Evolutionary conservation across 2,113 vertebrate species (phyloP), one percentile per base, ranked within the genome.

Genomic region (Polypterus bichir): DNA sequence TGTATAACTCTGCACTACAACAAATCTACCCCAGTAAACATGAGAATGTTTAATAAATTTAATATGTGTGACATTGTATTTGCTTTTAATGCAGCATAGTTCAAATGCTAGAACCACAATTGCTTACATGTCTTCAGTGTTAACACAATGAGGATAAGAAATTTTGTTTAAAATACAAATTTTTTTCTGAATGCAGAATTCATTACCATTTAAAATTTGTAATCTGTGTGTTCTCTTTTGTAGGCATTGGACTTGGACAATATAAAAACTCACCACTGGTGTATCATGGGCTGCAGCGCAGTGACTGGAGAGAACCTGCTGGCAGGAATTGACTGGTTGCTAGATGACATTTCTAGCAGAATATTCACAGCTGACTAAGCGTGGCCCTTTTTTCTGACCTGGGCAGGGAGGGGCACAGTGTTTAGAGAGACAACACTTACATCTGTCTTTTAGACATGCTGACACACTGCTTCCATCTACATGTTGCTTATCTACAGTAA

Each of bases 211-310:
- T 27, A 27, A 27, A 27, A 27, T 27, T 27, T n/a, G 48, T 7
- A 6, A 7, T 4, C 8, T 7, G 5, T 49, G 2, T 57, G 3
- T 6, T 44, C 48, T 47, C 53, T 46, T 51, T 57, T 67, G 10
- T 63, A 95, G 92, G 85, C 75, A 0, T 59, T 95, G 76, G 83
- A 81, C 5, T 78, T 95, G 64, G 84, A 89, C 63, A 76, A 81
- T 57, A 92, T 95, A 62, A 89, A 85, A 57, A 92, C 71, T 1
- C 92, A 95, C 71, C 92, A 94, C 73, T 95, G 92, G 92, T 91
- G 91, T 49, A 90, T 94, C 61, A 81, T 89, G 7, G 86, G 84
- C 46, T 95, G 92, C 80, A 95, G 92, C 1, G 92, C 92, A 0
- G 81, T 92, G 61, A 92, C 92, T 0, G 92, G 92, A 9, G 86